Evolutionary conservation across 2,888 invertebrate species (phyloP), one percentile per base, ranked within the genome.

Genomic region (Ptilodon capucinus): DNA sequence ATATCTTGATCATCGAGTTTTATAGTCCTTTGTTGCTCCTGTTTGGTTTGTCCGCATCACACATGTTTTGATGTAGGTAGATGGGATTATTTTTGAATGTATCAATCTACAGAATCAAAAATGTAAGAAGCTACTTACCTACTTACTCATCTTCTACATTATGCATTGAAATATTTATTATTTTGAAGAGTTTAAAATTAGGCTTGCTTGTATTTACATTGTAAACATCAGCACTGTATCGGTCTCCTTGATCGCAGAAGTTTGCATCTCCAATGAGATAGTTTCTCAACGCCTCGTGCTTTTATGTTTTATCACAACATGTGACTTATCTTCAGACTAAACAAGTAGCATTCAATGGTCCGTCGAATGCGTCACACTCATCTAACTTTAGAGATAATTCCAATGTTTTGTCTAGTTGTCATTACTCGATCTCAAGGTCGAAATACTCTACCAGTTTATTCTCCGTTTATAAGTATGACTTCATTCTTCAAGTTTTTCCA

Each of bases 401-500:
- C 46, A 64, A 62, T 61, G 53, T 56, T 51, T 62, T 63, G 67
- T 68, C 52, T 61, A 58, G 51, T 62, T 69, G 68, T 69, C 68
- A 66, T 72, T 68, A 65, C 57, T 49, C 50, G 41, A 60, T 59
- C 58, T 55, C 74, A 74, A 74, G 74, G 74, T 66, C 63, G 51
- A 48, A 46, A 57, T 60, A 50, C 56, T n/a, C n/a, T 36, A 55
- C 49, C 44, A 57, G 60, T 63, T 68, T 50, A 62, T 60, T 51
- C 38, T 52, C 63, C 63, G 61, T 62, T 60, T 67, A 71, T 73
- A 76, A 71, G 72, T 64, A 72, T 77, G 78, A 77, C 70, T 71
- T 78, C 79, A 78, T 66, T 56, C 53, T 50, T 60, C 55, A 57
- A 59, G 54, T 71, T 70, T 70, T 71, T 64, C 45, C 55, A 68